Conservation (phyloP, 2,797 vertebrate species). For the Zalophus californianus region DNA sequence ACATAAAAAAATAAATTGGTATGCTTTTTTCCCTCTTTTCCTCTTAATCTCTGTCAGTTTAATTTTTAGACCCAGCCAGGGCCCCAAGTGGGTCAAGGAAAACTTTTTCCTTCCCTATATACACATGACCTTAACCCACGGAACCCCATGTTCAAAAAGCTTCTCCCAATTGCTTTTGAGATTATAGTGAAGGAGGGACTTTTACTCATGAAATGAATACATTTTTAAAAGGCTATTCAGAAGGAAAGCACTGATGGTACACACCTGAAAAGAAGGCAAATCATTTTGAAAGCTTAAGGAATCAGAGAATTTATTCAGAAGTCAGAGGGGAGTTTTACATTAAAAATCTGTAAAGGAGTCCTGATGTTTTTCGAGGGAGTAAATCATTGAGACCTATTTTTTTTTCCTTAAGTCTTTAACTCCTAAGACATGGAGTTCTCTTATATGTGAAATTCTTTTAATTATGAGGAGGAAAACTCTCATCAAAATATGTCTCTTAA, state of each 20-base stretch:
- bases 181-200: not conserved
- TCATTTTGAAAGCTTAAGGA: not conserved
- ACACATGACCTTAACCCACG: not conserved
- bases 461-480: not conserved
- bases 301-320: not conserved
- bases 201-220: not conserved
- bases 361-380: not conserved
- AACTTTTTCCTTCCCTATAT: not conserved
- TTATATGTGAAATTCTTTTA: not conserved
- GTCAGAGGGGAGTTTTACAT: not conserved
- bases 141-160: not conserved
- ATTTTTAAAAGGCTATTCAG: not conserved
- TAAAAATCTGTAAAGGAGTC: not conserved
- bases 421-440: not conserved
- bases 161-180: not conserved
- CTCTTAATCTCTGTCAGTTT: not conserved
- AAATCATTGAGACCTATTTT: conserved; percentile 26
- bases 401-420: conserved; percentile 26
- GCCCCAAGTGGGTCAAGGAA: not conserved
- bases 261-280: not conserved
- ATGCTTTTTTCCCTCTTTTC: not conserved
- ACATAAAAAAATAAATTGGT: not conserved
- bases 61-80: not conserved
- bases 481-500: conserved; percentile 34
- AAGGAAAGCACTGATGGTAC: not conserved